phyloP scores from a whole-genome alignment of 2,113 vertebrate species.

The Delphinus delphis region DNA sequence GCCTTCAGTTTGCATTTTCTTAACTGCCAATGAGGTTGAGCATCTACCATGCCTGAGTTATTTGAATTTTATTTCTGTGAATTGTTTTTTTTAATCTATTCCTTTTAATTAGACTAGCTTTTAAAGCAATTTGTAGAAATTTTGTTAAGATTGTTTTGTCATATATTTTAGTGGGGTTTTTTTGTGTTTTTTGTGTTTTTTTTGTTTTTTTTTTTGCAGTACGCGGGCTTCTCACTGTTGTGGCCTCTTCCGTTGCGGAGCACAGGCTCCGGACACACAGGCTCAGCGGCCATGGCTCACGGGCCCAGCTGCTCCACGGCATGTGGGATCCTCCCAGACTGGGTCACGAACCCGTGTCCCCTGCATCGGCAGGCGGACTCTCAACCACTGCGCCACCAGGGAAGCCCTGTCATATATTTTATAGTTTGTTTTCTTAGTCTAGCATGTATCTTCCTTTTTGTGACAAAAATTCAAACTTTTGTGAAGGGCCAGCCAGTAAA shows the following conservation, averaged over 20 bases:
- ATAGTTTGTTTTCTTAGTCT: not conserved
- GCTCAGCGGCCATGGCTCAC: too few relatives aligned
- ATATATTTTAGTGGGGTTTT: not conserved
- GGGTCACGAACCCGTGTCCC: too few relatives aligned
- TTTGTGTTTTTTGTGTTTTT: too few relatives aligned
- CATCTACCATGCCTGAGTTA: not conserved
- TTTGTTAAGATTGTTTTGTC: not conserved
- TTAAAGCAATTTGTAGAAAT: not conserved
- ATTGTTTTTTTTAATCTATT: not conserved
- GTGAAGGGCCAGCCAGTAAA: not conserved
- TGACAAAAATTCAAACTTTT: not conserved
- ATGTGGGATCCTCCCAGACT: too few relatives aligned
- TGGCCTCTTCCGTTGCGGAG: too few relatives aligned
- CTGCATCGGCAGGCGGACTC: too few relatives aligned
- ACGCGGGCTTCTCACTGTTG: too few relatives aligned
- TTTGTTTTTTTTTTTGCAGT: too few relatives aligned
- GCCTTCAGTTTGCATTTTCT: not conserved
- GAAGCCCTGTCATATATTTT: not conserved
- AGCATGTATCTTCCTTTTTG: not conserved
- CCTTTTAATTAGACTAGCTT: not conserved
- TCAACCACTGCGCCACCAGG: too few relatives aligned
- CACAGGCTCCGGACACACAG: too few relatives aligned
- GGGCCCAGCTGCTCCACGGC: too few relatives aligned
- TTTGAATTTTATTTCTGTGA: not conserved
- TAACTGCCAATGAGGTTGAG: not conserved